A percentile compares a stretch with the other conserved stretches of the same genome.
Evolutionary conservation across 2,113 vertebrate species (phyloP).

Genomic region (Manacus vitellinus): DNA sequence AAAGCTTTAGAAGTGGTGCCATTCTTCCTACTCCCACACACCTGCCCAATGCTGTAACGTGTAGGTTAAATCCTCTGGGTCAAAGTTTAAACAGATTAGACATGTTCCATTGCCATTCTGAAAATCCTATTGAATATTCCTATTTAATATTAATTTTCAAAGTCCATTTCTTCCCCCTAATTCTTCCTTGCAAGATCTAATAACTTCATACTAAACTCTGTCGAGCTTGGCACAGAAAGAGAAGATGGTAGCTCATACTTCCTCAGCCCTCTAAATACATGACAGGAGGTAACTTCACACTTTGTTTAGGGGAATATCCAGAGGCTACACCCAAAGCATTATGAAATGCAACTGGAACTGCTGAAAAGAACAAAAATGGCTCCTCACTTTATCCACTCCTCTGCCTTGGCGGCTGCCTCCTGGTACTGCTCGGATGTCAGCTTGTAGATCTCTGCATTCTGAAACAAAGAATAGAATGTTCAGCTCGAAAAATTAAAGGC

Average conservation of each 20-base stretch:
- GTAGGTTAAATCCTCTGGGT: background rate
- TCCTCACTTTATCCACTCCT: conserved; percentile 84
- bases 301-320: background rate
- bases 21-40: background rate
- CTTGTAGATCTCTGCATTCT: conserved; percentile 89
- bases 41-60: background rate
- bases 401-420: conserved; percentile 82
- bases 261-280: background rate
- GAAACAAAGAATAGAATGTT: conserved; percentile 47
- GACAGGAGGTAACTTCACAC: background rate
- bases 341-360: background rate
- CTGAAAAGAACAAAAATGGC: conserved; percentile 2
- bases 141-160: background rate
- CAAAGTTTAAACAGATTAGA: background rate
- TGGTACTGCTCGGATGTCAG: conserved; percentile 85
- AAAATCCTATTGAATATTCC: background rate
- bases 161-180: background rate
- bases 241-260: background rate
- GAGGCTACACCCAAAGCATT: background rate
- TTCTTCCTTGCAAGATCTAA: background rate
- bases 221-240: background rate
- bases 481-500: conserved; percentile 7
- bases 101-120: background rate
- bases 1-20: background rate
- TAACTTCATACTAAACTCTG: background rate